Evolutionary conservation across 2,888 invertebrate species (phyloP), one percentile per base, ranked within the genome.

Genomic region (Oscheius onirici): DNA sequence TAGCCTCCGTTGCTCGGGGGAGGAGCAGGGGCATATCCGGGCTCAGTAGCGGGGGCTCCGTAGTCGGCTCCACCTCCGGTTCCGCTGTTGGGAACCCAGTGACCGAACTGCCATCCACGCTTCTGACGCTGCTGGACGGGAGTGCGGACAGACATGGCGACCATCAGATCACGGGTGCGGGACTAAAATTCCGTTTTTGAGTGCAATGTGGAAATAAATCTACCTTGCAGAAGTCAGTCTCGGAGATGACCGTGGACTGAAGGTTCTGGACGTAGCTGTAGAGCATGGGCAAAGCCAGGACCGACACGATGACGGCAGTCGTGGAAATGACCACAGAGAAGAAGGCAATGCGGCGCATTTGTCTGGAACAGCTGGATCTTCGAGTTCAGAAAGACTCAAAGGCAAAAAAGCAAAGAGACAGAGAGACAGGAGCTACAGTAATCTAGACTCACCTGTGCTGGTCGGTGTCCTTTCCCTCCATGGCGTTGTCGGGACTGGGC

Each of bases 91-190:
- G 81, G 81, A 28, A 82, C 80, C 81, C 81, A 82, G 69, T 82
- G 80, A 65, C 81, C 81, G 75, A 82, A 82, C 20, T 79, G 72
- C 81, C 81, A 82, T 66, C 80, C 81, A 75, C 73, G 75, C 76
- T 79, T 79, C 22, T 70, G 74, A 71, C 79, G 72, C 8, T 34
- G 34, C 51, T 69, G 61, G 46, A 71, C 61, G 34, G 72, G 74
- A n/a, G 74, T 79, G 28, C 80, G 74, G 20, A 76, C 73, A 71
- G 81, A 79, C 75, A 87, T 75, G 58, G 82, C 75, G 26, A 73
- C 69, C 75, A 83, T 78, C 79, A 87, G 78, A 66, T 87, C 86
- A 60, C 85, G 86, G 20, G 84, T 79, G n/a, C 83, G 80, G 43
- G 82, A 61, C 76, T 83, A 61, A 67, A 73, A 28, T 5, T n/a